These are phyloP conservation scores for Sebastes diaconus DNA, from an alignment of 2,797 vertebrate genomes.

Conservation along the genomic window DNA sequence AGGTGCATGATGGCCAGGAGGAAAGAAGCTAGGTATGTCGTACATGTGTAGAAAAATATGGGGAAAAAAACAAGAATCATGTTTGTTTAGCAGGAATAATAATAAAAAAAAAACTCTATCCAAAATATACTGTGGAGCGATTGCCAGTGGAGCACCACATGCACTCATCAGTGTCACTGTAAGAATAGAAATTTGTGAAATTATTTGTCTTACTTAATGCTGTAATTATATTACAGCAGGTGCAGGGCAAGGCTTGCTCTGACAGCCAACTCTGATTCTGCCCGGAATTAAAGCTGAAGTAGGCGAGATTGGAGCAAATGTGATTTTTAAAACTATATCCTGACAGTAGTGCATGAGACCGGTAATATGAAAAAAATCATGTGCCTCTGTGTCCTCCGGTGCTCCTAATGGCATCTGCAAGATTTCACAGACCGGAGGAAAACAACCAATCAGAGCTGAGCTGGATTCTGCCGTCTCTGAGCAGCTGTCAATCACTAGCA, in stretches of 20 bases:
- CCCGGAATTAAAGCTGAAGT: background rate
- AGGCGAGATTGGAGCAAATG: fast-evolving
- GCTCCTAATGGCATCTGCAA: no score
- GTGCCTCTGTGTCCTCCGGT: no score
- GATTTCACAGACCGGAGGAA: no score
- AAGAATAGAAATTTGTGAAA: background rate
- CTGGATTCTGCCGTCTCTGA: no score
- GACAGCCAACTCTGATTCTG: background rate
- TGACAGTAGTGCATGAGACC: no score
- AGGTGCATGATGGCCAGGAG: background rate
- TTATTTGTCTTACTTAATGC: background rate
- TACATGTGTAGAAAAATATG: background rate
- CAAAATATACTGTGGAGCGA: background rate
- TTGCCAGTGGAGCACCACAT: background rate
- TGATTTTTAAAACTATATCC: no score
- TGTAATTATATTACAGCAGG: background rate
- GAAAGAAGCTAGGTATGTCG: background rate
- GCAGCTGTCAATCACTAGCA: no score
- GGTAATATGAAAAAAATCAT: no score
- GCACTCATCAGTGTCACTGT: background rate
- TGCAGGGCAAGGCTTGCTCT: background rate
- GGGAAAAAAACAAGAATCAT: background rate
- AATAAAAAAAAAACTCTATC: background rate
- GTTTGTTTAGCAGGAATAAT: background rate
- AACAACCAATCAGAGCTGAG: no score